Conservation (phyloP, 2,797 vertebrate genomes). For the Gorsachius magnificus region DNA sequence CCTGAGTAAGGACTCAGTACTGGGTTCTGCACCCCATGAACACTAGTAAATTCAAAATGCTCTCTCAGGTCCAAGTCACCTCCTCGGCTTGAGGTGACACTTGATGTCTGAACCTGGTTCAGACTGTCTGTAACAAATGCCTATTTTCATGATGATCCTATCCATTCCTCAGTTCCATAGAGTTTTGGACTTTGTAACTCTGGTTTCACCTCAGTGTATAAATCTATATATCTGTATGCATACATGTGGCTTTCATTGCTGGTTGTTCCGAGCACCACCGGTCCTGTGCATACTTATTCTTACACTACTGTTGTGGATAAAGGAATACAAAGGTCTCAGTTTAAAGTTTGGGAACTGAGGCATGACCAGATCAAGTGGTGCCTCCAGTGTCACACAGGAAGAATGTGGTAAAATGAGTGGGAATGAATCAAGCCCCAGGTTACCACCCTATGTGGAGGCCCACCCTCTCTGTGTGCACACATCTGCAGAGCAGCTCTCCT, state of each 20-base stretch:
- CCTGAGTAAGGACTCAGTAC: neutral
- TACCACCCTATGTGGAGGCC: neutral
- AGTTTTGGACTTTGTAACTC: neutral
- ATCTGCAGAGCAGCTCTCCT: neutral
- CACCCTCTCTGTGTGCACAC: neutral
- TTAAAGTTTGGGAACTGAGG: neutral
- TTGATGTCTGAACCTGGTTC: neutral
- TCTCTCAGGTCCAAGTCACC: neutral
- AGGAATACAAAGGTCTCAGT: neutral
- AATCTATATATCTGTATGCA: too few species aligned
- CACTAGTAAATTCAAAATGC: neutral
- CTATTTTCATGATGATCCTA: neutral
- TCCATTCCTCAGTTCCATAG: neutral
- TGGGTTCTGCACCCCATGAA: neutral
- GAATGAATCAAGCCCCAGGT: neutral
- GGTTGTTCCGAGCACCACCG: neutral
- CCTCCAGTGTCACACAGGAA: neutral
- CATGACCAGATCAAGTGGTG: neutral
- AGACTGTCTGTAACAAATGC: neutral
- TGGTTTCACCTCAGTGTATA: neutral
- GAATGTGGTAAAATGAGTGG: neutral
- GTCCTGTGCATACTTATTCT: neutral
- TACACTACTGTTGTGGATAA: accelerated
- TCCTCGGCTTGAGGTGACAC: neutral
- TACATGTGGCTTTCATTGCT: neutral